These are phyloP conservation scores for Ischnura elegans DNA, from an alignment of 2,888 invertebrate genomes.

Conservation along the genomic window DNA sequence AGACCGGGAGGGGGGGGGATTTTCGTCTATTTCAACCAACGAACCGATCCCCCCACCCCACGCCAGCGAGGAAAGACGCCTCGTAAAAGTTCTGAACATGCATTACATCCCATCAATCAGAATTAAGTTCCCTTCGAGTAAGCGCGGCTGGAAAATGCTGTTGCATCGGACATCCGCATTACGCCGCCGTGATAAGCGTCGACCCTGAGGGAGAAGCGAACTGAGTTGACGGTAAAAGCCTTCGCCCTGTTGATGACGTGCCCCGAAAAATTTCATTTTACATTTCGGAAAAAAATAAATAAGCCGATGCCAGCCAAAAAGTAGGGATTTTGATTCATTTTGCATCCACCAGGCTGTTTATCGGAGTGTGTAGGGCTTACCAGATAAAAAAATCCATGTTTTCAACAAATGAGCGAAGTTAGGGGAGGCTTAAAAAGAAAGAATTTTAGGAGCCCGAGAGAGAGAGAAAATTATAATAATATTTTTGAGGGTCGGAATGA, in stretches of 20 bases:
- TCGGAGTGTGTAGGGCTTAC: neutral
- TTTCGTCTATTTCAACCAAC: neutral
- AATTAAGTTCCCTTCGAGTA: neutral
- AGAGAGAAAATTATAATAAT: too few species aligned
- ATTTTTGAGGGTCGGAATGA: neutral
- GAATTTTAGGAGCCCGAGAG: too few species aligned
- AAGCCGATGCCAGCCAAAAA: neutral
- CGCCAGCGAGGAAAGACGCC: neutral
- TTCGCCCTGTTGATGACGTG: neutral
- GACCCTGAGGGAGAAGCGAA: neutral
- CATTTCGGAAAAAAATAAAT: neutral
- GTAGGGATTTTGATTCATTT: neutral
- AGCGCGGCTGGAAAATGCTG: neutral
- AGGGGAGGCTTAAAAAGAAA: neutral
- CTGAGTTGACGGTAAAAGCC: neutral
- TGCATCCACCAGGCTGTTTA: neutral
- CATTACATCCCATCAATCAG: constrained; percentile 21
- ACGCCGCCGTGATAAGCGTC: neutral
- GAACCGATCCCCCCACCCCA: neutral
- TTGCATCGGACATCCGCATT: constrained; percentile 30
- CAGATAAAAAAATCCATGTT: neutral
- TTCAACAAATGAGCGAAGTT: neutral
- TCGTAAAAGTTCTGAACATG: constrained; percentile 13
- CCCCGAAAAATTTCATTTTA: neutral
- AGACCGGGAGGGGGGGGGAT: neutral